Evolutionary conservation across 2,113 vertebrate genomes (phyloP), one percentile per base, ranked within the genome.

Genomic region (Henicopernis longicauda): DNA sequence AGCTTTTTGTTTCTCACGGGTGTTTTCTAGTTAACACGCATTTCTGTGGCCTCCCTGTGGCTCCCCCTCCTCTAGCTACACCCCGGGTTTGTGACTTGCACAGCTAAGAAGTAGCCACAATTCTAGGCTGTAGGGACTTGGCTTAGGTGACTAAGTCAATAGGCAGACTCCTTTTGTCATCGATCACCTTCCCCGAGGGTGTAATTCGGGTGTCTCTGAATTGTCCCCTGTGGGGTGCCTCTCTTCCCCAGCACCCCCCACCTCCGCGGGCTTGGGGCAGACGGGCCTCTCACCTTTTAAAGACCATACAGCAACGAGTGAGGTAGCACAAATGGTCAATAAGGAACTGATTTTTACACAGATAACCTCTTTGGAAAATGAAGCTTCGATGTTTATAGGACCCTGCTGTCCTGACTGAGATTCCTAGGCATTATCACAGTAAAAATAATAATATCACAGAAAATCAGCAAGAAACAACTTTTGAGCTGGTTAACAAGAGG

Each of bases 171-270:
- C 17, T 59, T 76, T n/a, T 36, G 27, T n/a, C 50, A 12, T 50
- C 32, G 34, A 10, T 40, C 3, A 0, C 21, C 6, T 47, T 71
- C 50, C 22, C 10, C 2, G 0, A 65, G 76, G n/a, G 26, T 21
- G 26, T 54, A 52, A 47, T 59, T 71, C 22, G 20, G 52, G 45
- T 42, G 16, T 27, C 38, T 42, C 25, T 36, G 58, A 47, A 40
- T 8, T 36, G 44, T 58, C 52, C 42, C 27, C 12, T 38, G 54
- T 17, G 31, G 19, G 10, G 42, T 50, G 32, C 13, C 8, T 62
- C 4, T 77, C 9, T 57, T 44, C 20, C 16, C 15, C 9, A 7
- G 31, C 27, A 11, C 27, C 27, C 27, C 27, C 16, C 52, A 54
- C 29, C 54, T 31, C 11, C 7, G 4, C 7, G 17, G 54, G 2